phyloP scores from a whole-genome alignment of 2,797 vertebrate genomes.

The Tangara arthus region DNA sequence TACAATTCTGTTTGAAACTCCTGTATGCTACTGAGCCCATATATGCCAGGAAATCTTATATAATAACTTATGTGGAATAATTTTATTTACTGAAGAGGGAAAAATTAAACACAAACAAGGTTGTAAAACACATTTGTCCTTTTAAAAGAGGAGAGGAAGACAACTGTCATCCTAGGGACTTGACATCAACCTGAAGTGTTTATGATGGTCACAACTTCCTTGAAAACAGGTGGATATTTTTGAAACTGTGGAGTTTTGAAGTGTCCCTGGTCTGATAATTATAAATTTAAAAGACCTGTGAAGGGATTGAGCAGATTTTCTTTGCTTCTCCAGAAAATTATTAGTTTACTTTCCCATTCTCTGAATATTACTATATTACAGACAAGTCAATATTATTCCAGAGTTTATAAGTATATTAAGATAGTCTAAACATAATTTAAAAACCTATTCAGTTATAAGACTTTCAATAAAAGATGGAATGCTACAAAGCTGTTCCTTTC shows the following conservation, averaged over 20 bases:
- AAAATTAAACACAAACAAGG: neutral
- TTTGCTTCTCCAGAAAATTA: slow-evolving; percentile 14
- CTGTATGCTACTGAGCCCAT: neutral
- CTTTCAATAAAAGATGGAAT: neutral
- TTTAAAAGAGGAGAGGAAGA: neutral
- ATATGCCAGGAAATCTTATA: neutral
- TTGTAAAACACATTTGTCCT: neutral
- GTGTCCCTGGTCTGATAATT: neutral
- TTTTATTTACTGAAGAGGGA: slow-evolving; percentile 21
- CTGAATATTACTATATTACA: neutral
- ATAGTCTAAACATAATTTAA: slow-evolving; percentile 18
- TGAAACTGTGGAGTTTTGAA: neutral
- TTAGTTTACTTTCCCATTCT: slow-evolving; percentile 36
- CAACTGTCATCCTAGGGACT: neutral
- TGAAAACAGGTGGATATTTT: neutral
- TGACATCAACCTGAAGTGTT: neutral
- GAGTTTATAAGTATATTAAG: slow-evolving; percentile 32
- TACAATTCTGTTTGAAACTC: neutral
- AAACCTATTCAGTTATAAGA: neutral
- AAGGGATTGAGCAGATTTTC: slow-evolving; percentile 26
- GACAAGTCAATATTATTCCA: neutral
- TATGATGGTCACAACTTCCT: neutral
- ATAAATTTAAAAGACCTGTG: neutral
- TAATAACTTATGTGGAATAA: neutral
- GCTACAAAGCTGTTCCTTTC: neutral